Evolutionary conservation across 1,140 invertebrate species (phyloP).

Genomic region (Hirudo medicinalis): DNA sequence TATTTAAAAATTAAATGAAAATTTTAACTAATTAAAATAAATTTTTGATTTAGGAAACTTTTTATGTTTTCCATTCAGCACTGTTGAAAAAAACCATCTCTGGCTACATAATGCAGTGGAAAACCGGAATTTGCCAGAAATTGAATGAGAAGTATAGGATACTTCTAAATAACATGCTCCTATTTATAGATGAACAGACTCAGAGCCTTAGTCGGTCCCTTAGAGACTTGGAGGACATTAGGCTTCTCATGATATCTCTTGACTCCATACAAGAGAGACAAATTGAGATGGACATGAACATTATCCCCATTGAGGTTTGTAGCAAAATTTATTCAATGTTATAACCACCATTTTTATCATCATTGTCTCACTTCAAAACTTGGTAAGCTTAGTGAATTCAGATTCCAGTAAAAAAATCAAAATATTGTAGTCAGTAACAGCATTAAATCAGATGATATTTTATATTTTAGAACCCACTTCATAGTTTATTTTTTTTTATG

Average conservation of each 20-base stretch:
- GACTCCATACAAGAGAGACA: constrained; percentile 84
- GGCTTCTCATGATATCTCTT: constrained; percentile 78
- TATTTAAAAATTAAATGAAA: too few species aligned
- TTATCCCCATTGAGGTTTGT: constrained; percentile 74
- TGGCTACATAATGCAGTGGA: background rate
- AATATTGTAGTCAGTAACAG: too few species aligned
- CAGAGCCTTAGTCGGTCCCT: constrained; percentile 71
- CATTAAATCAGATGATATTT: too few species aligned
- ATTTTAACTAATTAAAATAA: too few species aligned
- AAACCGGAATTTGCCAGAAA: constrained; percentile 8
- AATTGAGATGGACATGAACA: constrained; percentile 83
- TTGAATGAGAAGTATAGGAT: constrained; percentile 4
- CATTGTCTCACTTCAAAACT: too few species aligned
- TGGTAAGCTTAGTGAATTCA: too few species aligned
- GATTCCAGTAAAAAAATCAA: too few species aligned
- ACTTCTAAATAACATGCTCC: constrained; percentile 2
- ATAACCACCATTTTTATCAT: too few species aligned
- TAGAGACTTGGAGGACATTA: constrained; percentile 77
- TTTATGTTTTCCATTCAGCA: too few species aligned
- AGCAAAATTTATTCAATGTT: background rate
- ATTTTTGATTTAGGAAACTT: too few species aligned
- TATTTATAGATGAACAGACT: constrained; percentile 75
- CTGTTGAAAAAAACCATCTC: constrained; percentile 1
- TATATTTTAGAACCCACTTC: too few species aligned
- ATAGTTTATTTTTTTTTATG: too few species aligned